Evolutionary conservation across 2,888 invertebrate species (phyloP).

Genomic region (Diplolepis rosae): DNA sequence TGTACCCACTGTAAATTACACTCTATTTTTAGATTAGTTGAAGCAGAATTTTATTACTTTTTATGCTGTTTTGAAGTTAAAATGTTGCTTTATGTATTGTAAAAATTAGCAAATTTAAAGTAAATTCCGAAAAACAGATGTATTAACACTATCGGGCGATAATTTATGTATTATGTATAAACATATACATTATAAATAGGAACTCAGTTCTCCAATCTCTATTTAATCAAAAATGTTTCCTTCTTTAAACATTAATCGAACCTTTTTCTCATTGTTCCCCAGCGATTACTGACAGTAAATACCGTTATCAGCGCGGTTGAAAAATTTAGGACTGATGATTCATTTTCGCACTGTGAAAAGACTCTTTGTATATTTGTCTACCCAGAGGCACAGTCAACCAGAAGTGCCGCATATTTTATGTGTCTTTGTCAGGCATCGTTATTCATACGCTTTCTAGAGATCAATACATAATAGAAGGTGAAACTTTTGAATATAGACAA

Average conservation of each 20-base stretch:
- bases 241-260: slow-evolving; percentile 3
- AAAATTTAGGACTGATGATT: slow-evolving; percentile 7
- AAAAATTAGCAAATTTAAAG: too few species aligned
- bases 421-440: background rate
- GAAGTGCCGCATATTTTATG: background rate
- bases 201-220: background rate
- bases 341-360: background rate
- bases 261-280: slow-evolving; percentile 2
- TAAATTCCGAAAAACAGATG: too few species aligned
- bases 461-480: background rate
- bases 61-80: too few species aligned
- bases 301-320: background rate
- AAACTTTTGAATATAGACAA: background rate
- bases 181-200: background rate
- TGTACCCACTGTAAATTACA: too few species aligned
- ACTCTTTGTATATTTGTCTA: background rate
- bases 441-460: background rate
- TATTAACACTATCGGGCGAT: too few species aligned
- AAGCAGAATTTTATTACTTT: too few species aligned
- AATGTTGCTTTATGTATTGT: too few species aligned
- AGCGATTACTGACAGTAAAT: background rate
- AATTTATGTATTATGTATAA: too few species aligned
- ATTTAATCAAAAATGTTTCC: background rate
- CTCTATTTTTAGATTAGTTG: too few species aligned
- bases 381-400: background rate